Conservation (phyloP, 2,113 vertebrate species). For the Mobula hypostoma region DNA sequence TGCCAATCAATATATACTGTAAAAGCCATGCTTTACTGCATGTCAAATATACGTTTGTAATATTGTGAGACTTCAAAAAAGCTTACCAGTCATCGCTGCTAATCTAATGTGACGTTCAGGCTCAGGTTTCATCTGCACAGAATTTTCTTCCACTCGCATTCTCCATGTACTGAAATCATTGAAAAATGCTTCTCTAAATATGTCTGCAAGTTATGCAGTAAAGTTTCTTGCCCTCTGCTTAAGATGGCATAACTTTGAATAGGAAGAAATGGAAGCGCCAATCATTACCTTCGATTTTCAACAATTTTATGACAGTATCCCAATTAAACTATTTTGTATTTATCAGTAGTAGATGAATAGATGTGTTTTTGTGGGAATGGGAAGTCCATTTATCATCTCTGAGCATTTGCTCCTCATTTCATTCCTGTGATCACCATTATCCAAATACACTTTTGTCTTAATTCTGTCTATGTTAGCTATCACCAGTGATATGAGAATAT, state of each 20-base stretch:
- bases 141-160: background rate
- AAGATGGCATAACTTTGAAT: background rate
- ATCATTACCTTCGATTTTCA: background rate
- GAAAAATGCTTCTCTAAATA: background rate
- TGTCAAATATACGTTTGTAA: background rate
- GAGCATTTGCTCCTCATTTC: background rate
- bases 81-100: background rate
- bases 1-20: background rate
- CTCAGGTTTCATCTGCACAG: background rate
- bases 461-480: background rate
- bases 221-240: background rate
- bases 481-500: background rate
- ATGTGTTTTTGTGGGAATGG: background rate
- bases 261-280: background rate
- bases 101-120: background rate
- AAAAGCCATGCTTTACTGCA: background rate
- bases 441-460: background rate
- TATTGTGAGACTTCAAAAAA: background rate
- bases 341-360: no score
- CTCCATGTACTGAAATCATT: background rate
- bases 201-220: background rate
- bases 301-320: background rate
- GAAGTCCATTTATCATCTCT: background rate
- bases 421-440: background rate
- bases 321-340: background rate